A percentile compares a stretch with the other conserved stretches of the same genome.
phyloP scores from a whole-genome alignment of 2,888 invertebrate genomes.

The Pasiphila rectangulata region DNA sequence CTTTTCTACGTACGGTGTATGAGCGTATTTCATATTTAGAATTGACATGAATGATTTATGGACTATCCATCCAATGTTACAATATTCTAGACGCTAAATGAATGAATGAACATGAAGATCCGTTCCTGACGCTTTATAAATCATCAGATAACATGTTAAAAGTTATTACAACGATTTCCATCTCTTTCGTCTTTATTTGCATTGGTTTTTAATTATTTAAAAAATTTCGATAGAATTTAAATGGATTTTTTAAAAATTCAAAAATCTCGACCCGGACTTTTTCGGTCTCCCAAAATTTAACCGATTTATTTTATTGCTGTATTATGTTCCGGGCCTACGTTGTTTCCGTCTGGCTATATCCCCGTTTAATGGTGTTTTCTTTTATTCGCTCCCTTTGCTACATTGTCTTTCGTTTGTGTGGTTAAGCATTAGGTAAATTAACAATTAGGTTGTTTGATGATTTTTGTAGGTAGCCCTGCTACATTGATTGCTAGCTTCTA shows the following conservation, averaged over 20 bases:
- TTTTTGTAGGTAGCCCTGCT: not conserved
- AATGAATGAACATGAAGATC: too few species aligned
- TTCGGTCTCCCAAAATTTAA: not conserved
- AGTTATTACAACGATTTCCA: too few species aligned
- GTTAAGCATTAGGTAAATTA: slow-evolving; percentile 20
- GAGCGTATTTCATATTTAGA: not conserved
- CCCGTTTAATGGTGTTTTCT: slow-evolving; percentile 23
- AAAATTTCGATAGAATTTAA: too few species aligned
- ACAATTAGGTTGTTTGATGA: slow-evolving; percentile 20
- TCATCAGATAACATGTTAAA: too few species aligned
- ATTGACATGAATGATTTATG: not conserved
- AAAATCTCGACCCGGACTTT: too few species aligned
- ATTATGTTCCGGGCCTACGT: not conserved
- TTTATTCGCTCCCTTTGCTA: slow-evolving; percentile 19
- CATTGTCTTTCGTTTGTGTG: slow-evolving; percentile 22
- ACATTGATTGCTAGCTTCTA: not conserved
- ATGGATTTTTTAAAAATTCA: too few species aligned
- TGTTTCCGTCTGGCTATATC: slow-evolving; percentile 18
- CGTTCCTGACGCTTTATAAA: too few species aligned
- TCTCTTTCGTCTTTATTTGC: too few species aligned
- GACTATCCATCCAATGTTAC: too few species aligned
- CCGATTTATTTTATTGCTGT: not conserved
- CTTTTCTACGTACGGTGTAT: too few species aligned
- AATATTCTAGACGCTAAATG: too few species aligned
- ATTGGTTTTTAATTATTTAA: too few species aligned